Conservation (phyloP, 2,113 vertebrate genomes). For the Mobula hypostoma region DNA sequence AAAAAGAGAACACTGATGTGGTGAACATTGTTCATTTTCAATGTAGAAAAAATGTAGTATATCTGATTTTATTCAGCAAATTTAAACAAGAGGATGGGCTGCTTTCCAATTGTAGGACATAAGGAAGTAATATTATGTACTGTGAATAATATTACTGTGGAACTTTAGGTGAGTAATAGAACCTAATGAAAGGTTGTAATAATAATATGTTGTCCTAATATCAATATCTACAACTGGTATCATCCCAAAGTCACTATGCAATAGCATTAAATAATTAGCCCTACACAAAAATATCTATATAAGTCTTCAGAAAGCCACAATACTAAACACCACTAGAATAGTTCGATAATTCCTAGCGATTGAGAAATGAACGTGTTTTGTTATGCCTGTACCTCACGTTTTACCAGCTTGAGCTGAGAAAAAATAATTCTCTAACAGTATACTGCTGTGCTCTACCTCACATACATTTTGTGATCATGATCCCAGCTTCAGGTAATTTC, state of each 20-base stretch:
- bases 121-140: not conserved
- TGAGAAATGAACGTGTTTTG: too few species aligned
- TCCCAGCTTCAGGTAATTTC: not conserved
- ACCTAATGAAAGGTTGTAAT: not conserved
- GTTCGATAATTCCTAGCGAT: too few species aligned
- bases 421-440: too few species aligned
- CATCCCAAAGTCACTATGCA: too few species aligned
- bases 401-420: too few species aligned
- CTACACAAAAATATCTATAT: too few species aligned
- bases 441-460: not conserved
- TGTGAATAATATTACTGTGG: not conserved
- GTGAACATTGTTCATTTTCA: not conserved
- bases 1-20: not conserved
- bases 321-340: too few species aligned
- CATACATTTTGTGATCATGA: not conserved
- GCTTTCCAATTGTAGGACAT: too few species aligned
- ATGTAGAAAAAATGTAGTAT: not conserved
- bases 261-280: too few species aligned
- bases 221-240: too few species aligned
- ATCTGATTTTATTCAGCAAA: not conserved
- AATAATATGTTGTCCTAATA: not conserved
- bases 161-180: not conserved
- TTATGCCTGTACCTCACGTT: too few species aligned
- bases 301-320: too few species aligned
- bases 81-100: not conserved